Conservation (phyloP, 2,113 vertebrate species). For the Cardinalis cardinalis region DNA sequence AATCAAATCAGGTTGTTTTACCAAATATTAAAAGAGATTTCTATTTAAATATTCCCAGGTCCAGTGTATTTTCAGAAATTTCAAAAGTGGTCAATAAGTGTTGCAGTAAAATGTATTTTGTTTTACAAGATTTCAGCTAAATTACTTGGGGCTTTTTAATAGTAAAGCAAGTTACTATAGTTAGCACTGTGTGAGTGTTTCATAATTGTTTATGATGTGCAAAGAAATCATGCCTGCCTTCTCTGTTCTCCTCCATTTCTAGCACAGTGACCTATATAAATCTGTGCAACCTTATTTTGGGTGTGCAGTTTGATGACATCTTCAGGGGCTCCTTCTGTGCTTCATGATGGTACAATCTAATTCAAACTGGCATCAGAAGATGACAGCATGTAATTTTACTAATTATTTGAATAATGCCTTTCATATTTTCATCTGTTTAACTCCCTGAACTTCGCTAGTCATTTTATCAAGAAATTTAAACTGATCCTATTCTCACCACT, state of each 20-base stretch:
- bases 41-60: not conserved
- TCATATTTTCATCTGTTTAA: not conserved
- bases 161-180: not conserved
- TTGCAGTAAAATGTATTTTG: not conserved
- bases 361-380: not conserved
- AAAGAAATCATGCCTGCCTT: not conserved
- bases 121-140: not conserved
- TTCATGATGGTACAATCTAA: not conserved
- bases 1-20: not conserved
- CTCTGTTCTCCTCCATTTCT: not conserved
- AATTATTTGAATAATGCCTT: not conserved
- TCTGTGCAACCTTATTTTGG: not conserved
- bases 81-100: not conserved
- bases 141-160: not conserved
- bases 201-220: not conserved
- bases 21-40: not conserved
- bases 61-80: not conserved
- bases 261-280: not conserved
- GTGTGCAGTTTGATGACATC: not conserved
- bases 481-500: not conserved
- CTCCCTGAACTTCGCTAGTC: not conserved
- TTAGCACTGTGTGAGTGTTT: not conserved
- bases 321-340: not conserved
- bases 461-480: not conserved
- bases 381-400: not conserved